These are phyloP conservation scores for Morpho achilles DNA, from an alignment of 2,888 invertebrate genomes.

Conservation along the genomic window DNA sequence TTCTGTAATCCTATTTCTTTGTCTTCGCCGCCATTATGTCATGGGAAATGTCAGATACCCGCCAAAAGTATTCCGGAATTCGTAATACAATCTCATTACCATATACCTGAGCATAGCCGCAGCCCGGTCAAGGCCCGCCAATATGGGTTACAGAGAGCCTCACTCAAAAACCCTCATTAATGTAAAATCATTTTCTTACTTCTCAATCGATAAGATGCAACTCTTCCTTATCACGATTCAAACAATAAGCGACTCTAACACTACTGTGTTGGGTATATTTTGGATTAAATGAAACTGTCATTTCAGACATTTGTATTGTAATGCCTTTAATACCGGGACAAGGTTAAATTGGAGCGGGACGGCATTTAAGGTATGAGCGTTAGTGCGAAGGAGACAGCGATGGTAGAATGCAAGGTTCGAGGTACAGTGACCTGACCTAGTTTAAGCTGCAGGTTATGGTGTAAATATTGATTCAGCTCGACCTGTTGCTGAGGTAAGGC, in stretches of 20 bases:
- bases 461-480: constrained; percentile 73
- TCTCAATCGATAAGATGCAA: constrained; percentile 51
- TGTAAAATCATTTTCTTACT: constrained; percentile 53
- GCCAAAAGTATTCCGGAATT: constrained; percentile 10
- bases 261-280: constrained; percentile 40
- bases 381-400: constrained; percentile 39
- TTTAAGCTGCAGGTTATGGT: constrained; percentile 63
- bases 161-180: constrained; percentile 43
- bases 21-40: neutral
- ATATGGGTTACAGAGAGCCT: constrained; percentile 47
- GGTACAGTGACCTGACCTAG: constrained; percentile 75
- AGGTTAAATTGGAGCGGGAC: constrained; percentile 56
- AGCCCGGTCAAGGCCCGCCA: constrained; percentile 49
- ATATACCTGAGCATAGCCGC: constrained; percentile 14
- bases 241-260: constrained; percentile 22
- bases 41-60: neutral
- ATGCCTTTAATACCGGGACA: constrained; percentile 50
- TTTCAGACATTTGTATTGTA: constrained; percentile 70
- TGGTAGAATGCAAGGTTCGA: constrained; percentile 69
- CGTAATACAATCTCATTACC: constrained; percentile 18
- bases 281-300: constrained; percentile 50
- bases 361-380: constrained; percentile 31
- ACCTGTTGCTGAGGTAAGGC: constrained; percentile 61
- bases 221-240: constrained; percentile 22
- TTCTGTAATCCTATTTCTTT: neutral